These are phyloP conservation scores for Hormaphis cornu DNA, from an alignment of 1,140 invertebrate species.

Conservation along the genomic window DNA sequence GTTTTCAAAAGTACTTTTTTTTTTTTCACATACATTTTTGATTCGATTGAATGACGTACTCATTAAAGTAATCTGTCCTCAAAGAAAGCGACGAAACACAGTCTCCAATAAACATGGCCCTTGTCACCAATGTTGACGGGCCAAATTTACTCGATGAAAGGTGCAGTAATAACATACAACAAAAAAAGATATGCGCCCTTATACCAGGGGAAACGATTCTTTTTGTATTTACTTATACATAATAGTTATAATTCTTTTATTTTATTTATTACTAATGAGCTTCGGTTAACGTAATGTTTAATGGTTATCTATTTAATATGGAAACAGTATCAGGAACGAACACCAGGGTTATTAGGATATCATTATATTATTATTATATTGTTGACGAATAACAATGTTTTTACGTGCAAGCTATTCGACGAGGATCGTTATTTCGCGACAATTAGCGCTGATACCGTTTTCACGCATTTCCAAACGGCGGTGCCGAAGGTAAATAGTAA, in stretches of 20 bases:
- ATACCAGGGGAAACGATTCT: neutral
- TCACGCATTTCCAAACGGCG: neutral
- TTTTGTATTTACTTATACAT: neutral
- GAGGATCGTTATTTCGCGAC: neutral
- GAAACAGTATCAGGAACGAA: neutral
- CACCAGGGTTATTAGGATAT: neutral
- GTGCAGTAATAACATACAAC: slow-evolving; percentile 25
- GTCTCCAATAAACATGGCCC: slow-evolving; percentile 30
- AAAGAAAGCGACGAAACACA: slow-evolving; percentile 30
- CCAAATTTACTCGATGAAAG: slow-evolving; percentile 32
- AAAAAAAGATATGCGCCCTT: slow-evolving; percentile 2
- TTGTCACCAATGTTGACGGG: slow-evolving; percentile 27
- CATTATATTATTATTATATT: too few species aligned
- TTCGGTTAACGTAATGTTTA: neutral
- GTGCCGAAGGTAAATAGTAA: slow-evolving; percentile 1
- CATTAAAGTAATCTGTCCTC: slow-evolving; percentile 12
- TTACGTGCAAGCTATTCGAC: slow-evolving; percentile 8
- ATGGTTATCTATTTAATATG: neutral
- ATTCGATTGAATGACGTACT: slow-evolving; percentile 21
- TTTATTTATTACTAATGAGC: neutral
- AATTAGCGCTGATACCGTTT: neutral
- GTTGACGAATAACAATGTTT: too few species aligned
- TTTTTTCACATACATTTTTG: too few species aligned
- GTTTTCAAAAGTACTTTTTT: slow-evolving; percentile 20
- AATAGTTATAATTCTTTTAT: neutral